Evolutionary conservation across 2,797 vertebrate genomes (phyloP).

Genomic region (Ptychadena robeensis): DNA sequence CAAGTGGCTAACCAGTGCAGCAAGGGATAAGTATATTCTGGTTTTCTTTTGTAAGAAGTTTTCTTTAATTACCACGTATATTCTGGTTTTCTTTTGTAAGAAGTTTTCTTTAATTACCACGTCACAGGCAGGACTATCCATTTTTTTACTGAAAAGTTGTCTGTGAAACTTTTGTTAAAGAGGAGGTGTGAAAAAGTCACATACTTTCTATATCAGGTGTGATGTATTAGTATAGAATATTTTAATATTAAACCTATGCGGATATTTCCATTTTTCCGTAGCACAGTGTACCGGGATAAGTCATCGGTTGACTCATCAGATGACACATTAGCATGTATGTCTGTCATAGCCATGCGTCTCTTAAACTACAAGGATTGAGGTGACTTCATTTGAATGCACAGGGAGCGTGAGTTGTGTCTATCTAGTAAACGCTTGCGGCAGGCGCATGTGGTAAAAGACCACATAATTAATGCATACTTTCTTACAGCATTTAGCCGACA

Average conservation of each 20-base stretch:
- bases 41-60: no score
- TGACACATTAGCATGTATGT: conserved; percentile 28
- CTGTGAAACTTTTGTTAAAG: not conserved
- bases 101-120: no score
- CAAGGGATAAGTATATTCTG: no score
- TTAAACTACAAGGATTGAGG: conserved; percentile 36
- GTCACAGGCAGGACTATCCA: not conserved
- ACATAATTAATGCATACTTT: conserved; percentile 36
- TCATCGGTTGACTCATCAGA: conserved; percentile 21
- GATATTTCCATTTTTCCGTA: conserved; percentile 1
- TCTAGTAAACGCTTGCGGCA: conserved; percentile 16
- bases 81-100: not conserved
- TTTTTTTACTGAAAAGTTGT: not conserved
- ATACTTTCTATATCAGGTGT: not conserved
- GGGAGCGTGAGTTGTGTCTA: conserved; percentile 17
- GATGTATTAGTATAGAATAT: conserved; percentile 31
- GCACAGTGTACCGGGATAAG: not conserved
- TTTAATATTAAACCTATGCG: not conserved
- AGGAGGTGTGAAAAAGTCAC: not conserved
- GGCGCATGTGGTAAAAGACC: conserved; percentile 19
- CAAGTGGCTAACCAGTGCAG: no score
- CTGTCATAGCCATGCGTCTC: conserved; percentile 44
- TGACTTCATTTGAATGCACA: conserved; percentile 24
- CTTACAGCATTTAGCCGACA: conserved; percentile 47
- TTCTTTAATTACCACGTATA: no score